These are phyloP conservation scores for Tyria jacobaeae DNA, from an alignment of 2,888 invertebrate species.

Conservation along the genomic window DNA sequence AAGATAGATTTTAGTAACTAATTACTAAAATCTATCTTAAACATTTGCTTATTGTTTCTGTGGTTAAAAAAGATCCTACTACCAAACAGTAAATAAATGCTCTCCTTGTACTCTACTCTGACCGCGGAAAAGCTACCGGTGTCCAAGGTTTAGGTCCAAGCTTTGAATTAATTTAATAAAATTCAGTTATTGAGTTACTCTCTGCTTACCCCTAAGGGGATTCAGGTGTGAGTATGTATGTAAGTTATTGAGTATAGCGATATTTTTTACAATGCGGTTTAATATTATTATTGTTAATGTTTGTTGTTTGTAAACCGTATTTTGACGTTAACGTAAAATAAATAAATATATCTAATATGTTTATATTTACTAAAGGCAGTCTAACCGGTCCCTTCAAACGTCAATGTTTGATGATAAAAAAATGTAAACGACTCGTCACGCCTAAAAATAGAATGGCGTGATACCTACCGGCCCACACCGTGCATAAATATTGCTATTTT, in stretches of 20 bases:
- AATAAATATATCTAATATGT: constrained; percentile 23
- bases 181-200: too few relatives aligned
- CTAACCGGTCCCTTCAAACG: constrained; percentile 40
- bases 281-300: constrained; percentile 18
- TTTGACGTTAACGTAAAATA: constrained; percentile 35
- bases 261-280: constrained; percentile 33
- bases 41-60: too few relatives aligned
- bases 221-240: too few relatives aligned
- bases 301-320: constrained; percentile 18
- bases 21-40: too few relatives aligned
- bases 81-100: background rate
- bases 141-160: constrained; percentile 32
- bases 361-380: constrained; percentile 27
- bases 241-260: constrained; percentile 32
- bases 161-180: constrained; percentile 25
- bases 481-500: constrained; percentile 30
- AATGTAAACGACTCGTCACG: constrained; percentile 59
- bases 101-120: constrained; percentile 1
- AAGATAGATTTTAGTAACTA: too few relatives aligned
- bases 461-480: constrained; percentile 39
- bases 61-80: too few relatives aligned
- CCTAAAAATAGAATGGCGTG: constrained; percentile 62
- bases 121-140: constrained; percentile 13
- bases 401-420: constrained; percentile 43
- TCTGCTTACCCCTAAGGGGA: too few relatives aligned